Evolutionary conservation across 2,888 invertebrate genomes (phyloP).

Genomic region (Eupithecia pulchellata): DNA sequence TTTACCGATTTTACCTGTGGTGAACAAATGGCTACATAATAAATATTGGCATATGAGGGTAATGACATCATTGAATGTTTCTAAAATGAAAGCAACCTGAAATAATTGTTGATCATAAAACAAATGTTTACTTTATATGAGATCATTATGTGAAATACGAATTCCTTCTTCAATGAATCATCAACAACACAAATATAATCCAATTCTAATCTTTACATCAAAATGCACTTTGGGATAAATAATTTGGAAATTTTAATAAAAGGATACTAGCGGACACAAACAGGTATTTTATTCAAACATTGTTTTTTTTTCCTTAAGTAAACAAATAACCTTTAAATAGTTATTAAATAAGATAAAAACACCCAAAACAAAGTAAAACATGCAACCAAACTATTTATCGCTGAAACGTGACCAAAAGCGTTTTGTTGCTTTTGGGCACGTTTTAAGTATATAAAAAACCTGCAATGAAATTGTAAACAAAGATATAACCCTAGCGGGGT

Average conservation of each 20-base stretch:
- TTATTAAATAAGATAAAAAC: neutral
- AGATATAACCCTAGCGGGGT: conserved; percentile 30
- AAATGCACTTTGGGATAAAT: neutral
- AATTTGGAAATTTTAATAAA: neutral
- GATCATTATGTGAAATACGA: conserved; percentile 10
- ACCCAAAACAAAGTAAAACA: neutral
- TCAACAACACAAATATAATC: neutral
- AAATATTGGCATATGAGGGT: no score
- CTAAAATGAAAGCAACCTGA: conserved; percentile 7
- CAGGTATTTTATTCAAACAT: neutral
- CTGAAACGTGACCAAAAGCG: conserved; percentile 15
- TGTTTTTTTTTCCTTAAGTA: neutral
- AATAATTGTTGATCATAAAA: conserved; percentile 13
- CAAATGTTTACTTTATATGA: conserved; percentile 2
- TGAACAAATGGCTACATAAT: neutral
- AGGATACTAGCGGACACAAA: neutral
- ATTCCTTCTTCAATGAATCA: neutral
- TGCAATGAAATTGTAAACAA: conserved; percentile 42
- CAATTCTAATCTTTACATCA: conserved; percentile 1
- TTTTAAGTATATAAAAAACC: conserved; percentile 19
- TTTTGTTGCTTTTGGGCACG: no score
- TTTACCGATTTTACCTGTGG: neutral
- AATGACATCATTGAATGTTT: conserved; percentile 1
- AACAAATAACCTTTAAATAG: neutral
- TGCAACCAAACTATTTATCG: conserved; percentile 2